phyloP scores from a whole-genome alignment of 2,888 invertebrate species.

The Machimus atricapillus region DNA sequence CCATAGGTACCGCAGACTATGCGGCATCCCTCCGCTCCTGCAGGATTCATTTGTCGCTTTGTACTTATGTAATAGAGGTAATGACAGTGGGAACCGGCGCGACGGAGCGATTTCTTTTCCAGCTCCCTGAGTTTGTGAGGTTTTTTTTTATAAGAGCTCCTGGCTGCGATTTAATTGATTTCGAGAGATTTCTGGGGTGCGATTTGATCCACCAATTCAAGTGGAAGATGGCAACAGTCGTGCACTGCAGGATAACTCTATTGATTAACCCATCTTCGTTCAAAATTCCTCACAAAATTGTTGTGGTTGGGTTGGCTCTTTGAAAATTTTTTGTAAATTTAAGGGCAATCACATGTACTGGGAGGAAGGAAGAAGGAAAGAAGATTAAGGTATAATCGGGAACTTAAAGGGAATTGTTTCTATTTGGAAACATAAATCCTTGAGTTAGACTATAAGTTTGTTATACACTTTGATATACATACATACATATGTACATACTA shows the following conservation, averaged over 20 bases:
- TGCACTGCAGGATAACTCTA: background rate
- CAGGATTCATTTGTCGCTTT: background rate
- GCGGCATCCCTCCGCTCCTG: background rate
- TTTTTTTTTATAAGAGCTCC: background rate
- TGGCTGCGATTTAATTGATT: background rate
- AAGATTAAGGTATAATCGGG: too few species aligned
- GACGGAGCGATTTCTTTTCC: background rate
- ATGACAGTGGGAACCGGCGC: background rate
- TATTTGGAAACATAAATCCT: too few species aligned
- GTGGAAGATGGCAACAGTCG: background rate
- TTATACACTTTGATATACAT: too few species aligned
- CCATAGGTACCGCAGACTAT: background rate
- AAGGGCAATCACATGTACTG: too few species aligned
- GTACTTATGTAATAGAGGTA: background rate
- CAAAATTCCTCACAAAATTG: background rate
- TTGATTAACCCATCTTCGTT: background rate
- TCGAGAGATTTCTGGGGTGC: background rate
- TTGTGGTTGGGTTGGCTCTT: background rate
- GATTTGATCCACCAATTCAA: background rate
- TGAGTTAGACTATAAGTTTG: too few species aligned
- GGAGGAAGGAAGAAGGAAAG: too few species aligned
- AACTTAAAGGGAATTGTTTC: too few species aligned
- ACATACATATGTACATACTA: too few species aligned
- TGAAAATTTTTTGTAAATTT: background rate
- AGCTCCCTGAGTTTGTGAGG: background rate